Base-by-base conservation (phyloP, 2,797 vertebrate species). In the Lagodon rhomboides region DNA sequence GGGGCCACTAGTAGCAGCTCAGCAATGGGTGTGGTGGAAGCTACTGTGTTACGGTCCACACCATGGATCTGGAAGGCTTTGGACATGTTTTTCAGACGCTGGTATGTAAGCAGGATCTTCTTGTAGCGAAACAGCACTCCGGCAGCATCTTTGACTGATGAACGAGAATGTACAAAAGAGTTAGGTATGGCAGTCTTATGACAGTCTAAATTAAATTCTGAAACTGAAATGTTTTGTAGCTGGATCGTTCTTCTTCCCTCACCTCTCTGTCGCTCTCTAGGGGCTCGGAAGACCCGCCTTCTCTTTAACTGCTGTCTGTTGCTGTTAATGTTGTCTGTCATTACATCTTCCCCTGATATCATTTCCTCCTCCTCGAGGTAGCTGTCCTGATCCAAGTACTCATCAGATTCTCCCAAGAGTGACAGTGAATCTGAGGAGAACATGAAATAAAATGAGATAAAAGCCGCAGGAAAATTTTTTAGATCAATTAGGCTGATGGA, bases 61-160 rank as follows among this genome's bases (percentile, higher is more conserved):
- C 96, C 96, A 30, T 98, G 97, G 87, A 97, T 96, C 79, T 97
- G 96, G 25, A 98, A 98, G 70, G 97, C 97, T 87, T 97, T 96
- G 1, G 96, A 97, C 97, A 98, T 98, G 86, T 97, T 98, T 90
- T 98, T 97, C 68, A 98, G 91, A 72, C 96, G 96, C 92, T 98
- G 97, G 88, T 97, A 98, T 16, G 97, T 98, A 64, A 96, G 96
- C 49, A 98, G 94, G 87, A 98, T 98, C 93, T 97, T 98, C 89
- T 97, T 98, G 88, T 98, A 98, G 77, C 97, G 97, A 86, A 96
- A 97, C 47, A 98, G 92, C n/a, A 97, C 97, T 1, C 97, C 97
- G 2, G 97, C 97, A 0, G 97, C 96, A 27, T 97, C 97, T 94
- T 97, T 97, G 64, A 97, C 97, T 97, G 87, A 41, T 84, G 30